phyloP scores from a whole-genome alignment of 2,797 vertebrate genomes.

The Leuciscus waleckii region DNA sequence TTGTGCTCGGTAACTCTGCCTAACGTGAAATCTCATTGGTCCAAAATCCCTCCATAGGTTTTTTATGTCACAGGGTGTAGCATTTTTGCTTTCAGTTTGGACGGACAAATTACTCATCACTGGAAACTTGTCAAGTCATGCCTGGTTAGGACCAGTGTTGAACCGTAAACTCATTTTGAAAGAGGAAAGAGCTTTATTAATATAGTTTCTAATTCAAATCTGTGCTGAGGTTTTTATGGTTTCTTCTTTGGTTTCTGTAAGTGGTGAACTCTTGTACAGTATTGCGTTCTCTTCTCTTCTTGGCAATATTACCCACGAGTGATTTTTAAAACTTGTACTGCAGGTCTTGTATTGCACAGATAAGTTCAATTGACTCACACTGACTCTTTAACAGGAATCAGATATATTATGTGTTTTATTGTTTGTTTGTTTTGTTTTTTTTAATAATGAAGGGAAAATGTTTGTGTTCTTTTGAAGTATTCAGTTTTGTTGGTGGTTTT shows the following conservation, averaged over 20 bases:
- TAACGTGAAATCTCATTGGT: neutral
- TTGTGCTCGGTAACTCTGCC: neutral
- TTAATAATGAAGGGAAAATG: constrained; percentile 74
- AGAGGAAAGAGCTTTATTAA: neutral
- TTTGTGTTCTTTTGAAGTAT: constrained; percentile 49
- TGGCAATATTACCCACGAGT: constrained; percentile 60
- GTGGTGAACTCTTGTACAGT: constrained; percentile 54
- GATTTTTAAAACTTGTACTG: constrained; percentile 67
- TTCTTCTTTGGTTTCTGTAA: constrained; percentile 48
- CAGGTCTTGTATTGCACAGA: constrained; percentile 70
- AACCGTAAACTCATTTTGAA: neutral
- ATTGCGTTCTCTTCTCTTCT: constrained; percentile 60
- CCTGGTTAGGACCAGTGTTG: constrained; percentile 26
- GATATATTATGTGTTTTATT: constrained; percentile 49
- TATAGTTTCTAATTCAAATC: constrained; percentile 38
- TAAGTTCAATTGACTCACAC: constrained; percentile 71
- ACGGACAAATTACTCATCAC: neutral
- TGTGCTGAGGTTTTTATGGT: constrained; percentile 22
- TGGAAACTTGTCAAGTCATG: neutral
- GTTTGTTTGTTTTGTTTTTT: constrained; percentile 55
- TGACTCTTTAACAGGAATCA: constrained; percentile 73
- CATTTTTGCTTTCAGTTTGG: neutral
- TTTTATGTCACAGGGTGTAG: neutral
- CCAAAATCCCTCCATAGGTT: neutral
- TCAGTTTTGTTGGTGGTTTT: constrained; percentile 59